phyloP scores from a whole-genome alignment of 2,797 vertebrate genomes.

The Anguilla marmorata region DNA sequence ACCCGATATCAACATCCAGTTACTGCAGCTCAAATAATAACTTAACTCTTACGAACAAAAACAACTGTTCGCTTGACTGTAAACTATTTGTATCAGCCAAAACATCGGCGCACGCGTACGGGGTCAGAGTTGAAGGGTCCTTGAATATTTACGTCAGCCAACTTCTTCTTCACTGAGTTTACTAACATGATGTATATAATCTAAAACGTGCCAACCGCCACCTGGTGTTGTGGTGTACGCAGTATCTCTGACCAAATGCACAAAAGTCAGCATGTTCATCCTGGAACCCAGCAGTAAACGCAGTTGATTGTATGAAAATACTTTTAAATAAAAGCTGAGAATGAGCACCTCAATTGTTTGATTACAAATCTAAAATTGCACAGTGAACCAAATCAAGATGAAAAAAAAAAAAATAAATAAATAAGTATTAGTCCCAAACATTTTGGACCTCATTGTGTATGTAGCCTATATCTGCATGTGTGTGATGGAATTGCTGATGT shows the following conservation, averaged over 20 bases:
- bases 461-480: too few relatives aligned
- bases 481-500: too few relatives aligned
- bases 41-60: not conserved
- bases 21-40: not conserved
- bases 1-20: not conserved
- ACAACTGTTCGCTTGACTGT: not conserved
- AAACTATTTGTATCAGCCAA: slow-evolving; percentile 6
- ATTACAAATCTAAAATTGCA: too few relatives aligned
- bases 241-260: not conserved
- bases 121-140: slow-evolving; percentile 31
- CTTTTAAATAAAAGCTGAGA: too few relatives aligned
- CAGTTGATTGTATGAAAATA: too few relatives aligned
- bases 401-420: too few relatives aligned
- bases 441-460: too few relatives aligned
- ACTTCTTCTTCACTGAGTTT: not conserved
- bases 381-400: too few relatives aligned
- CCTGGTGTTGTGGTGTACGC: not conserved
- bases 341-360: too few relatives aligned
- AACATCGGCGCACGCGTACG: slow-evolving; percentile 18
- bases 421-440: too few relatives aligned
- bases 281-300: too few relatives aligned
- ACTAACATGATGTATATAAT: not conserved
- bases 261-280: not conserved
- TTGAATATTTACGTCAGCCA: slow-evolving; percentile 5
- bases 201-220: not conserved